Conservation (phyloP, 2,113 vertebrate species). For the Anolis carolinensis region DNA sequence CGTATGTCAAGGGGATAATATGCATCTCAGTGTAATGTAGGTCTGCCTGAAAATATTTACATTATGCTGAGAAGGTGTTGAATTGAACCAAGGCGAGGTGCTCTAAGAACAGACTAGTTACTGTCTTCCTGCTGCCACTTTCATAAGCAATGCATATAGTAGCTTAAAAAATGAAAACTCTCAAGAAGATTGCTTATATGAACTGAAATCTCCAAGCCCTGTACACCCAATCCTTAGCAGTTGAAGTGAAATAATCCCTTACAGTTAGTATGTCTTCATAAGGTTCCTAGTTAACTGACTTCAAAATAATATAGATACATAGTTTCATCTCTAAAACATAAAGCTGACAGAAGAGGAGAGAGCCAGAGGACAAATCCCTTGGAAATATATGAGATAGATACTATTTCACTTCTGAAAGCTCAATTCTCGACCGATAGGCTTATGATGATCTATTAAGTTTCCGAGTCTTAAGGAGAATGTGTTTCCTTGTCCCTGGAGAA, state of each 20-base stretch:
- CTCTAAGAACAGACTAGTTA: neutral
- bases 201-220: neutral
- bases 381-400: slow-evolving; percentile 53
- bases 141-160: neutral
- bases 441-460: slow-evolving; percentile 33
- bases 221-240: neutral
- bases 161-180: neutral
- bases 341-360: slow-evolving; percentile 28
- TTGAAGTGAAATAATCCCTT: neutral
- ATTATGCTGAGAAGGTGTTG: too few species aligned
- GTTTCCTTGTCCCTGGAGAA: slow-evolving; percentile 39
- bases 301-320: slow-evolving; percentile 41
- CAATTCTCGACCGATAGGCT: slow-evolving; percentile 47
- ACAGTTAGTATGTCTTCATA: slow-evolving; percentile 27
- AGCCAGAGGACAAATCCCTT: slow-evolving; percentile 44
- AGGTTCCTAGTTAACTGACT: slow-evolving; percentile 33
- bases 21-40: too few species aligned
- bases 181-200: neutral
- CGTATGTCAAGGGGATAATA: too few species aligned
- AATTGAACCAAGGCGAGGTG: too few species aligned
- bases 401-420: slow-evolving; percentile 50
- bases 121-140: neutral
- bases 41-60: too few species aligned
- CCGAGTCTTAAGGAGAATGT: slow-evolving; percentile 32
- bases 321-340: slow-evolving; percentile 36